Evolutionary conservation across 2,797 vertebrate genomes (phyloP), one percentile per base, ranked within the genome.

Genomic region (Xiphorhynchus erythropygius): DNA sequence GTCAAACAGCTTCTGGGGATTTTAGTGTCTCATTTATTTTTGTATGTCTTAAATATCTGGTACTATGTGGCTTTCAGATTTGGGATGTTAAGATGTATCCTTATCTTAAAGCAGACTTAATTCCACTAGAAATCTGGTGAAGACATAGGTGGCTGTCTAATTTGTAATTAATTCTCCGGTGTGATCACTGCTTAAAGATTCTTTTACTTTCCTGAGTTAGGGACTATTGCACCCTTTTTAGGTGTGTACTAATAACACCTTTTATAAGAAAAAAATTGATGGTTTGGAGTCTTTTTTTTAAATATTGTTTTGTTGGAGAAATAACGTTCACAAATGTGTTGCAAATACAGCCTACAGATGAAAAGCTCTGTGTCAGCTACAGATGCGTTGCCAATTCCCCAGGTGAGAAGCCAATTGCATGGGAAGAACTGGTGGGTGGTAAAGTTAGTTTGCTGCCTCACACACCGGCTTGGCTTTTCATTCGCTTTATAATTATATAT

Each of bases 401-500:
- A 73, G 30, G 33, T 64, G 18, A 92, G 49, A 21, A 56, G 64
- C 11, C 33, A 92, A 22, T 12, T 21, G 53, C 30, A 44, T 10
- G 44, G 42, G 47, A 90, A 84, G 64, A 81, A 22, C 49, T 83
- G 33, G 18, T 75, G 65, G 24, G 30, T 55, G 41, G 60, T 60
- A n/a, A 85, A 87, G 87, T 73, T 89, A 77, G 41, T 86, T 89
- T 89, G n/a, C 44, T 89, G 64, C 37, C 39, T 91, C 52, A 46
- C 44, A 74, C 30, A 68, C 11, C 11, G 32, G 16, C 53, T 64
- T 16, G 1, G n/a, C 13, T 90, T 91, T 89, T 87, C 64, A 49
- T 80, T 89, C 22, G 56, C 33, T 89, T 53, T 85, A 39, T 77
- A 89, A 93, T 96, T 96, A 89, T 59, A 75, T 46, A 83, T 71